Evolutionary conservation across 2,888 invertebrate genomes (phyloP), one percentile per base, ranked within the genome.

Genomic region (Lasioglossum morio): DNA sequence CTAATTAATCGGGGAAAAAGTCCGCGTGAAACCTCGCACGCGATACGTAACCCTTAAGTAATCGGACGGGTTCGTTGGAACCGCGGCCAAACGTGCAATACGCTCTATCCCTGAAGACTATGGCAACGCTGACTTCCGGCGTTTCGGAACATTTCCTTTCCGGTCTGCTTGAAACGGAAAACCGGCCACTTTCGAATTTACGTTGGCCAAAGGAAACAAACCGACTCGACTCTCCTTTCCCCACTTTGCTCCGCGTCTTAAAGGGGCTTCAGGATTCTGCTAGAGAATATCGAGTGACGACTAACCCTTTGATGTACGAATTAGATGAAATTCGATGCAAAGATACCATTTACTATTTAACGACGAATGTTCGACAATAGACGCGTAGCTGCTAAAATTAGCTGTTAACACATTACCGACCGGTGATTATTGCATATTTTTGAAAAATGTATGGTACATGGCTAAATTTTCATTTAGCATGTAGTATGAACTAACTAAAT

Each of bases 1-100:
- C 79, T 81, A 82, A 84, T 87, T 85, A 76, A 72, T 69, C 43
- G n/a, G 43, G 69, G n/a, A 34, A 69, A 40, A 70, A 34, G 40
- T 66, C 27, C 57, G 70, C 74, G 75, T 72, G 77, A 66, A 70
- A 60, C 37, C 77, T 77, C 74, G 37, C 78, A 43, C 57, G 73
- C 23, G 60, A 72, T 70, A 74, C 75, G 60, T 69, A 79, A 73
- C 43, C 53, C 46, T 82, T 82, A 30, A 60, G 60, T 74, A 77
- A 77, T 82, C 73, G 27, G 40, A 8, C 10, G 16, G 63, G 48
- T 43, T 72, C 69, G 60, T 57, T 34, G 75, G 60, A 46, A 43
- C 27, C 60, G 60, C 63, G 30, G 30, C 30, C 63, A 57, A 57
- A 57, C n/a, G 4, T 57, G 57, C 57, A n/a, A 57, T 12, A 57